Evolutionary conservation across 2,888 invertebrate species (phyloP), one percentile per base, ranked within the genome.

Genomic region (Tetropium fuscum): DNA sequence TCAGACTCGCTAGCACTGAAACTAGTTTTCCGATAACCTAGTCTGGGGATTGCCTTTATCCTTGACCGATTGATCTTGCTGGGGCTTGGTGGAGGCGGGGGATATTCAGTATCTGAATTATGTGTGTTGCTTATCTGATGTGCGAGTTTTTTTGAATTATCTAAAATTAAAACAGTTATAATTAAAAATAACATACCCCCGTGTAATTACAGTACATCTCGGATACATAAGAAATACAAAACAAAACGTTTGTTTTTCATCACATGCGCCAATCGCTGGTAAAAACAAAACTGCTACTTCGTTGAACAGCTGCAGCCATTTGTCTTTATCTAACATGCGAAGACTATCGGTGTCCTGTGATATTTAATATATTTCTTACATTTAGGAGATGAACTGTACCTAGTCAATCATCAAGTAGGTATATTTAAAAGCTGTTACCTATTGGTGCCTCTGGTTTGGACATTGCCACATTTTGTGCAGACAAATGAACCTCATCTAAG

Each of bases 1-100:
- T 90, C 90, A 0, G 89, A 89, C 78, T 90, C 90, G 71, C 87
- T 87, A 1, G 87, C 87, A 80, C 89, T 90, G 56, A 75, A 77
- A 56, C 78, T 79, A 15, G 74, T 72, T 72, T 90, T 90, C 67
- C 90, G 85, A 55, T 91, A 84, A 13, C 88, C 87, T 48, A 92
- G 83, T 68, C 88, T 84, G 0, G 92, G 92, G 2, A 86, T 86
- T 2, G 92, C 90, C 30, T 88, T 85, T 25, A 92, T 86, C 62
- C 91, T 87, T 0, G 87, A 84, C 1, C 92, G 83, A 44, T 87
- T 87, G 15, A 75, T 66, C 81, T 91, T 91, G 60, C 83, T 84
- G 0, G 87, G 86, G 64, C 80, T 81, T 1, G 86, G 84, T 3
- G 86, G 87, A 41, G 86, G 76, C 1, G 84, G 68, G 38, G 73